phyloP scores from a whole-genome alignment of 2,797 vertebrate species.

The Sparidentex hasta region DNA sequence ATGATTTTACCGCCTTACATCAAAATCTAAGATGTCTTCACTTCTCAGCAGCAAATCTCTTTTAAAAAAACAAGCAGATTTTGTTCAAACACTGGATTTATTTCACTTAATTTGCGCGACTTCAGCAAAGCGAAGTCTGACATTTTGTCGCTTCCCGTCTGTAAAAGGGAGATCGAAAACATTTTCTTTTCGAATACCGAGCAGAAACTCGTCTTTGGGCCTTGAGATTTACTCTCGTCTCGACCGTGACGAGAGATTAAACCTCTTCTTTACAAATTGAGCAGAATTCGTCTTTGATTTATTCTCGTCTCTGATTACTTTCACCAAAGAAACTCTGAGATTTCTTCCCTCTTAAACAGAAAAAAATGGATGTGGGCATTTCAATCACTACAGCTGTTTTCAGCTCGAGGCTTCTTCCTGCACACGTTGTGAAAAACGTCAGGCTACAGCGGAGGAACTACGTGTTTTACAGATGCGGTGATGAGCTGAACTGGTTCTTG shows the following conservation, averaged over 20 bases:
- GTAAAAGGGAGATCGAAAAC: no score
- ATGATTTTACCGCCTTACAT: not conserved
- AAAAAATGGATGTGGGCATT: not conserved
- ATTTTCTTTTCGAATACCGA: no score
- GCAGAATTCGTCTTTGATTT: no score
- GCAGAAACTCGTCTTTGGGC: not conserved
- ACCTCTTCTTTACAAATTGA: no score
- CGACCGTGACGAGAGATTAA: no score
- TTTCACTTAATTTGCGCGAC: no score
- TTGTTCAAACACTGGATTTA: no score
- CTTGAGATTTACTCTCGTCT: no score
- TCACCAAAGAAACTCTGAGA: not conserved
- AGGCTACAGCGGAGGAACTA: not conserved
- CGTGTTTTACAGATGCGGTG: slow-evolving; percentile 24
- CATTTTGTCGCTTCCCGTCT: no score
- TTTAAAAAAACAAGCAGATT: not conserved
- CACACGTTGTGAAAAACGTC: not conserved
- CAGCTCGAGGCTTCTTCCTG: slow-evolving; percentile 11
- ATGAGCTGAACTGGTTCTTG: slow-evolving; percentile 18
- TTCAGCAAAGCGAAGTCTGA: no score
- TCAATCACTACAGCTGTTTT: not conserved
- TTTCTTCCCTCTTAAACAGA: not conserved
- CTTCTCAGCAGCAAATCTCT: not conserved
- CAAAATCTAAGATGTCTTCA: not conserved
- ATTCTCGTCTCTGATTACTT: no score